Base-by-base conservation (phyloP, 2,888 invertebrate species). In the Tachina fera region DNA sequence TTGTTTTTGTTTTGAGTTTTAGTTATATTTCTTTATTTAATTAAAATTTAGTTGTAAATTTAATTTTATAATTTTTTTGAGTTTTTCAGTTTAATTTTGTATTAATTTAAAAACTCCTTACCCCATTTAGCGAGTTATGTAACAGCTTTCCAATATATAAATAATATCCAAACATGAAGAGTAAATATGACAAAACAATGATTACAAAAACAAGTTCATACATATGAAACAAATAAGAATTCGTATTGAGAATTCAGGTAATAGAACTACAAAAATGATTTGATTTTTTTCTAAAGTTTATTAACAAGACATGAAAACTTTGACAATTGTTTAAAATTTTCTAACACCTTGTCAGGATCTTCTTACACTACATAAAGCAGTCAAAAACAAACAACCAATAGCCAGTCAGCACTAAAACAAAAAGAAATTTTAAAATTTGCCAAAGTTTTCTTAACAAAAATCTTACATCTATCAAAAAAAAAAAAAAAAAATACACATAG, bases 211-310 rank as follows among this genome's bases (percentile, higher is more conserved):
- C 1, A 68, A 58, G 53, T n/a, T n/a, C n/a, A n/a, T 56, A 22
- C 39, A 49, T 3, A 58, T 41, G 56, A 43, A 65, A 83, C 61
- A 78, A 65, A 39, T 51, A 68, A 13, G 67, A 68, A 81, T 53
- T 75, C 31, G 51, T 22, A n/a, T 5, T 43, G 76, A 14, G 72
- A 71, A 68, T 75, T 53, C 61, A 60, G 60, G 43, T 60, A 70
- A 74, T 51, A 87, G 61, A 65, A 63, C 71, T 71, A 74, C 68
- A 80, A 74, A 61, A 91, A 91, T 91, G 91, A 91, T 91, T 91
- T 91, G 91, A 91, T 91, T 91, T 91, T 91, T 91, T 91, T 91
- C 91, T 91, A 90, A 87, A 90, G 89, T 89, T 90, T 89, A 88
- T 87, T 88, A 87, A 86, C 87, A 77, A 79, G 88, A 61, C 84